phyloP scores from a whole-genome alignment of 2,888 invertebrate species.

The Melinopterus prodromus region DNA sequence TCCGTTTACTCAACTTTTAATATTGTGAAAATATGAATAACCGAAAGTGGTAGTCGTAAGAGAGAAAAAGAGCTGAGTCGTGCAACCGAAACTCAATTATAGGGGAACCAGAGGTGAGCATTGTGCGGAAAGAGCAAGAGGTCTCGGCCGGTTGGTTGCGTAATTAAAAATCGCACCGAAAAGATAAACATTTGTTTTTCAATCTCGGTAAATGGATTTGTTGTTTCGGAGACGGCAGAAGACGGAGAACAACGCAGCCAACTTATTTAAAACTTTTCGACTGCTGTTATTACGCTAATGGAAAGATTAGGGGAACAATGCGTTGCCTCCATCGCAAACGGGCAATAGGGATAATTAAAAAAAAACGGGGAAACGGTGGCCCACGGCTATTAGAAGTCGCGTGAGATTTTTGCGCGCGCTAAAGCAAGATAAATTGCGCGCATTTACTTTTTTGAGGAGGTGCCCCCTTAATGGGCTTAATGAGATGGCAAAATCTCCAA shows the following conservation, averaged over 20 bases:
- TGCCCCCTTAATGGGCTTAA: slow-evolving; percentile 4
- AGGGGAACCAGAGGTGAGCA: too few species aligned
- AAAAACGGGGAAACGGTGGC: neutral
- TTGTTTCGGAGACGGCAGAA: neutral
- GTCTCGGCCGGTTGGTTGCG: neutral
- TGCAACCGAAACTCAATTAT: too few species aligned
- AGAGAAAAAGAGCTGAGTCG: too few species aligned
- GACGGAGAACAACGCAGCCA: neutral
- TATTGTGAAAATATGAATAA: too few species aligned
- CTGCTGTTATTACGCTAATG: slow-evolving; percentile 26
- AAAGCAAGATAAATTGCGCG: neutral
- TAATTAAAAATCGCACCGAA: slow-evolving; percentile 15
- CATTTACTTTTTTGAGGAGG: neutral
- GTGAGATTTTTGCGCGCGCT: neutral
- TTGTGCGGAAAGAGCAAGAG: neutral
- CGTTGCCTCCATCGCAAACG: slow-evolving; percentile 16
- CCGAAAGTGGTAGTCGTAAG: too few species aligned
- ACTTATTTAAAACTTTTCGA: slow-evolving; percentile 12
- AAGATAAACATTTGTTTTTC: slow-evolving; percentile 20
- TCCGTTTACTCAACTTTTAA: too few species aligned
- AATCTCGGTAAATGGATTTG: slow-evolving; percentile 15
- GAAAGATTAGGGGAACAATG: slow-evolving; percentile 29
- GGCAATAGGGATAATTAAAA: slow-evolving; percentile 26
- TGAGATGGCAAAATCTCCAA: neutral
- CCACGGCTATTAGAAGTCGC: neutral